Conservation (phyloP, 2,888 invertebrate genomes). For the Platyscelio sp. region DNA sequence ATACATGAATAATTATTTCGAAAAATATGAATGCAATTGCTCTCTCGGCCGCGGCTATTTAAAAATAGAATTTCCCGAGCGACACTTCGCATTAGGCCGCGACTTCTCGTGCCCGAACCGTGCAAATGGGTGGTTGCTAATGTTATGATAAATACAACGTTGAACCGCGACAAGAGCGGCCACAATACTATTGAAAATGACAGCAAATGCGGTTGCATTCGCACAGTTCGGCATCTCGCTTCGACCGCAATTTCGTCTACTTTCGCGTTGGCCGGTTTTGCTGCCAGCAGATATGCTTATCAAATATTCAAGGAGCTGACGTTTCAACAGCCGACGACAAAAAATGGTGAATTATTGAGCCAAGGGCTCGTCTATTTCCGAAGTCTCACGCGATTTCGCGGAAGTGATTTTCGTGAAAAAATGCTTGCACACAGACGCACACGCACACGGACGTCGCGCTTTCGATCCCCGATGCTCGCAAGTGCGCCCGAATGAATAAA, state of each 20-base stretch:
- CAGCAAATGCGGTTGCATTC: slow-evolving; percentile 25
- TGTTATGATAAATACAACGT: slow-evolving; percentile 21
- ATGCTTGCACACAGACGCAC: slow-evolving; percentile 16
- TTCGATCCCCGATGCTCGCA: slow-evolving; percentile 13
- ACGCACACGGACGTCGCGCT: slow-evolving; percentile 1
- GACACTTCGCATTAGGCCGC: too few relatives aligned
- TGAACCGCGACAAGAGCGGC: slow-evolving; percentile 19
- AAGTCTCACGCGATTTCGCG: slow-evolving; percentile 56
- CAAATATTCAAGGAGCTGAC: slow-evolving; percentile 33
- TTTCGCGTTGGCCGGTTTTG: slow-evolving; percentile 26
- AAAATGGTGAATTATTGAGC: slow-evolving; percentile 59
- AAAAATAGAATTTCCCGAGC: too few relatives aligned
- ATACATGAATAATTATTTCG: too few relatives aligned
- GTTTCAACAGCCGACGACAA: slow-evolving; percentile 43
- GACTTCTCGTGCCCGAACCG: too few relatives aligned
- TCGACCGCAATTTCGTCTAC: slow-evolving; percentile 34
- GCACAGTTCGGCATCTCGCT: slow-evolving; percentile 29
- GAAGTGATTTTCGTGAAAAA: slow-evolving; percentile 40
- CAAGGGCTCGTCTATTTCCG: slow-evolving; percentile 53
- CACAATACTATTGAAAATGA: slow-evolving; percentile 33
- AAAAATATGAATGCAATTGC: too few relatives aligned
- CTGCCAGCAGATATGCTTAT: slow-evolving; percentile 23
- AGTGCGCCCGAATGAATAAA: slow-evolving; percentile 7
- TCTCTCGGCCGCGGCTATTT: too few relatives aligned
- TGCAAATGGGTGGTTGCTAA: neutral